A percentile compares a stretch with the other conserved stretches of the same genome.
These are phyloP conservation scores for Oncorhynchus mykiss DNA, from an alignment of 2,113 vertebrate genomes.

Conservation along the genomic window DNA sequence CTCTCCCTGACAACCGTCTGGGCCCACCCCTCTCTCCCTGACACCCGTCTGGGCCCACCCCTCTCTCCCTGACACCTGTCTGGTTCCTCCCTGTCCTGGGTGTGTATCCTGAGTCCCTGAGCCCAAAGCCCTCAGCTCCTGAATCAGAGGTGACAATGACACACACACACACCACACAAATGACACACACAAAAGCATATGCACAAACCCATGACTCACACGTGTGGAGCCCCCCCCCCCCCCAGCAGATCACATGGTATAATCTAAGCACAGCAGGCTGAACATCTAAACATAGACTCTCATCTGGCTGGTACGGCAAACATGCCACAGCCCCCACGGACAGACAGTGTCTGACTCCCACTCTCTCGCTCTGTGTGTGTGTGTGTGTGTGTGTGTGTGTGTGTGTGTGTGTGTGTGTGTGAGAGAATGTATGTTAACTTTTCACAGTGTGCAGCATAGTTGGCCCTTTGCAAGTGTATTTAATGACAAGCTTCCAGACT, in stretches of 20 bases:
- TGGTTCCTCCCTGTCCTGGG: background rate
- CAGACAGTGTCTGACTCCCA: conserved; percentile 15
- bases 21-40: too few species aligned
- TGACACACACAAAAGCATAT: background rate
- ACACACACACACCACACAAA: conserved; percentile 24
- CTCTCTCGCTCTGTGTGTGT: background rate
- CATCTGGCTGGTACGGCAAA: conserved; percentile 74
- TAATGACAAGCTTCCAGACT: too few species aligned
- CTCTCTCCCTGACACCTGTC: background rate
- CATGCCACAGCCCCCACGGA: conserved; percentile 37
- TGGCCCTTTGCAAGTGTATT: too few species aligned
- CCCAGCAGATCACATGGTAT: conserved; percentile 45
- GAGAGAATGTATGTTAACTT: too few species aligned
- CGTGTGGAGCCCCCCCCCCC: conserved; percentile 35
- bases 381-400: conserved; percentile 16
- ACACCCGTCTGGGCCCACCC: background rate
- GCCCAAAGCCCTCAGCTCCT: conserved; percentile 19
- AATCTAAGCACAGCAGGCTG: conserved; percentile 65
- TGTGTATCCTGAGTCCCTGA: conserved; percentile 1
- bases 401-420: background rate
- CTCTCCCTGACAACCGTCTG: too few species aligned
- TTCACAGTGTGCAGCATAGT: too few species aligned
- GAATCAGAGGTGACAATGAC: conserved; percentile 17
- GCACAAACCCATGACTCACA: background rate
- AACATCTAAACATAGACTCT: conserved; percentile 78